Conservation (phyloP, 2,888 invertebrate genomes). For the Chloroclystis v-ata region DNA sequence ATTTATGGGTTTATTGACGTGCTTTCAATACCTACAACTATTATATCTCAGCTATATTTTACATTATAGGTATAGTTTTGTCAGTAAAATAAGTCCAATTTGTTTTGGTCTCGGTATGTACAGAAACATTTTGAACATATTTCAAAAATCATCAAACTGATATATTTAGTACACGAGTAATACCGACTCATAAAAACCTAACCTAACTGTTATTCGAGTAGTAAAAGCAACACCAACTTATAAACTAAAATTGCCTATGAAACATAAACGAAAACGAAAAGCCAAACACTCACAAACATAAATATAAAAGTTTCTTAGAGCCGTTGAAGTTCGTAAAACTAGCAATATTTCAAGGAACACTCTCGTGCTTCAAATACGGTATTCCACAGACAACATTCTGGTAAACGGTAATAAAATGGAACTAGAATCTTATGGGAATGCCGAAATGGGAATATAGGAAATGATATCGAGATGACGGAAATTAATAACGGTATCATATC, state of each 20-base stretch:
- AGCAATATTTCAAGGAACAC: constrained; percentile 25
- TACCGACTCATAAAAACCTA: no score
- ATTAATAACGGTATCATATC: not conserved
- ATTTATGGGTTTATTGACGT: no score
- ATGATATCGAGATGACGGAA: not conserved
- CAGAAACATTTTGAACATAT: no score
- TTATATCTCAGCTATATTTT: no score
- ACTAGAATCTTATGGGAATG: constrained; percentile 1
- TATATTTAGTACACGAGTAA: no score
- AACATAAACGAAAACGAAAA: constrained; percentile 11
- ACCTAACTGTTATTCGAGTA: no score
- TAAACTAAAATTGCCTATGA: not conserved
- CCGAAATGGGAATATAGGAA: not conserved
- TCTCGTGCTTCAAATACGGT: constrained; percentile 23
- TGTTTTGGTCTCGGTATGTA: no score
- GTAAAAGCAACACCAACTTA: no score
- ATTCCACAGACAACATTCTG: constrained; percentile 18
- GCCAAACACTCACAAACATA: constrained; percentile 21
- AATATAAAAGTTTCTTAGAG: constrained; percentile 25
- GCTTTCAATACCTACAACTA: no score
- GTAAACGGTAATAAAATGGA: constrained; percentile 18
- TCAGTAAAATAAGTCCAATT: no score
- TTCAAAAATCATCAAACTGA: no score
- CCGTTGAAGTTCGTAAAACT: constrained; percentile 19
- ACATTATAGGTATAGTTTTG: no score